phyloP scores from a whole-genome alignment of 2,888 invertebrate species.

The Malthinus seriepunctatus region DNA sequence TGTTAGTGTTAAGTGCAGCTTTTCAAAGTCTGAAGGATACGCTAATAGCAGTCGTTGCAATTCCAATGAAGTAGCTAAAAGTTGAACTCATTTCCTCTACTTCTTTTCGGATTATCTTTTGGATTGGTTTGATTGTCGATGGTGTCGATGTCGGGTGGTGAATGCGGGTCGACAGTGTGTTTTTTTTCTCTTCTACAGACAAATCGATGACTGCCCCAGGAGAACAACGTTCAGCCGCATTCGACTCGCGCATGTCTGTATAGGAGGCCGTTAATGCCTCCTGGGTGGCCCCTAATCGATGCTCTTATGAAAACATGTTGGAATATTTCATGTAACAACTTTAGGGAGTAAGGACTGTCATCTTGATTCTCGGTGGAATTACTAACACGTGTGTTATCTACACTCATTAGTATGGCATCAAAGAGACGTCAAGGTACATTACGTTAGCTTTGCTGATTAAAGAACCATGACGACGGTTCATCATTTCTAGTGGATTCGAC shows the following conservation, averaged over 20 bases:
- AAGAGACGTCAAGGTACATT: constrained; percentile 22
- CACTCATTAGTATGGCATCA: constrained; percentile 19
- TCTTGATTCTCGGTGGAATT: constrained; percentile 9
- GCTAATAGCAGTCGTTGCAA: constrained; percentile 31
- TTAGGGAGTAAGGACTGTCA: constrained; percentile 9
- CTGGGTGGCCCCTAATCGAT: constrained; percentile 35
- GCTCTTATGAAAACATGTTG: constrained; percentile 31
- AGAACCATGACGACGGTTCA: constrained; percentile 15
- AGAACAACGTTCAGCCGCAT: constrained; percentile 34
- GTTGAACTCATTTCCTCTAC: constrained; percentile 26
- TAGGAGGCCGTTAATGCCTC: constrained; percentile 33
- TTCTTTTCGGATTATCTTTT: constrained; percentile 22
- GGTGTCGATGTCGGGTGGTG: constrained; percentile 30
- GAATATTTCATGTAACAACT: constrained; percentile 23
- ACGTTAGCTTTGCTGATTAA: constrained; percentile 17
- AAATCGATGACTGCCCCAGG: constrained; percentile 36
- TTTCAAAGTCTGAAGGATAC: constrained; percentile 23
- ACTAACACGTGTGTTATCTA: constrained; percentile 14
- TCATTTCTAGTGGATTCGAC: neutral
- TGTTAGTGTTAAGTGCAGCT: constrained; percentile 28
- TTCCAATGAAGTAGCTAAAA: constrained; percentile 29
- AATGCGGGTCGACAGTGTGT: constrained; percentile 32
- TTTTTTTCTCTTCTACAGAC: constrained; percentile 26
- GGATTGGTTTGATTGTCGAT: constrained; percentile 29
- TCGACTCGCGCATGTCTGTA: constrained; percentile 33